Evolutionary conservation across 2,888 invertebrate species (phyloP), one percentile per base, ranked within the genome.

Genomic region (Uropetala carovei): DNA sequence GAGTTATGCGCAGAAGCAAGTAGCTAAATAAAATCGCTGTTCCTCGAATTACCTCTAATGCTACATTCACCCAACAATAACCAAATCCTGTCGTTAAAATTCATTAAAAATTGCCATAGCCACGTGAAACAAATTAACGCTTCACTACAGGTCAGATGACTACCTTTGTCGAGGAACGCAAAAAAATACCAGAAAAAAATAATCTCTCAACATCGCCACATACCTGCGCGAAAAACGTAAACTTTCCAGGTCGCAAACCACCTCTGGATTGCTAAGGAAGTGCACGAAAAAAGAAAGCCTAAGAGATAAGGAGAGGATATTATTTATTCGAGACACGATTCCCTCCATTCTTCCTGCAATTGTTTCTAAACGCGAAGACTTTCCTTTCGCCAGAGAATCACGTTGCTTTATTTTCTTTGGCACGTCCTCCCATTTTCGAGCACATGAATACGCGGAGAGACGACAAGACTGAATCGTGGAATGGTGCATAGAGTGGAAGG

Each of bases 321-420:
- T 27, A 27, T 27, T 13, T 22, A 75, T 75, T 75, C 75, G 75
- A 0, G 75, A 27, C 75, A 75, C 75, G 75, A 27, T 11, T 22
- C 14, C 64, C 64, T 64, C n/a, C 14, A 18, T 14, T 22, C 75
- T 22, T 75, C 11, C 27, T 18, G 22, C 75, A 75, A 27, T 75
- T 75, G 75, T 75, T 75, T 75, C 75, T 75, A 75, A 75, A 75
- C 75, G 68, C 18, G 75, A 27, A 4, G 11, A 3, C 10, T 5
- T 5, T 75, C 3, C 75, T 27, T 10, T 22, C 64, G 5, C 68
- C 68, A 22, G 68, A 43, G 43, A 1, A 43, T 43, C 68, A 68
- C 75, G 75, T 27, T 27, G 27, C 27, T 75, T 75, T 75, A 75
- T 75, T 75, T 75, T 27, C 22, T 75, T 75, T 75, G 75, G 68